These are phyloP conservation scores for Setophaga petechia DNA, from an alignment of 2,113 vertebrate genomes.

Conservation along the genomic window DNA sequence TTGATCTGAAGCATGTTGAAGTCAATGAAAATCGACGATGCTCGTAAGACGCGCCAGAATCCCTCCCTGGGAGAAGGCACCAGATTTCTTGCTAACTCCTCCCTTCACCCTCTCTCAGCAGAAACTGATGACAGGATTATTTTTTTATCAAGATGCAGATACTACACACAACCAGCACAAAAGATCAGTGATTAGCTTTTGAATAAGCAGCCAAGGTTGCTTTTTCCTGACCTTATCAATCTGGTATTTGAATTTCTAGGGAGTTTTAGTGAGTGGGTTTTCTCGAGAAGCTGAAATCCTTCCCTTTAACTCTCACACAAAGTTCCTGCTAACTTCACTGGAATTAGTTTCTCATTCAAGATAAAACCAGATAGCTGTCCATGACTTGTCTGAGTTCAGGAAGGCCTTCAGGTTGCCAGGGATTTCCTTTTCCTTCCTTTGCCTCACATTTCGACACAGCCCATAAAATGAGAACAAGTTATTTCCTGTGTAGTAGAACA, in stretches of 20 bases:
- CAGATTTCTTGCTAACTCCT: constrained; percentile 56
- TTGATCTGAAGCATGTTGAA: background rate
- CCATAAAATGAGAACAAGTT: background rate
- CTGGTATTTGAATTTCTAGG: constrained; percentile 47
- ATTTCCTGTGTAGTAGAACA: background rate
- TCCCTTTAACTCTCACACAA: background rate
- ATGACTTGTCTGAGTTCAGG: background rate
- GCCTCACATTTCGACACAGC: background rate
- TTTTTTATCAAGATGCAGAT: constrained; percentile 53
- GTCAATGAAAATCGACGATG: background rate
- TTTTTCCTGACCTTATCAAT: constrained; percentile 59
- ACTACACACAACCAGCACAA: constrained; percentile 39
- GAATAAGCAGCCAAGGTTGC: constrained; percentile 50
- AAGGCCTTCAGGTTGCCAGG: background rate
- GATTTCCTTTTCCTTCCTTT: constrained; percentile 26
- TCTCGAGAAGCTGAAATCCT: background rate
- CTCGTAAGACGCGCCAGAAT: background rate
- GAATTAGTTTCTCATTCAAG: background rate
- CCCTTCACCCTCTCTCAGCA: constrained; percentile 22
- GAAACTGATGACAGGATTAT: constrained; percentile 53
- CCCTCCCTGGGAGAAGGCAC: background rate
- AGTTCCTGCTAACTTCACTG: constrained; percentile 10
- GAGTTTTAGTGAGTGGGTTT: constrained; percentile 10
- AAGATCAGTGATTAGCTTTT: constrained; percentile 59
- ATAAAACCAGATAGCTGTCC: background rate